These are phyloP conservation scores for Coregonus suidteri DNA, from an alignment of 2,797 vertebrate genomes.

Conservation along the genomic window DNA sequence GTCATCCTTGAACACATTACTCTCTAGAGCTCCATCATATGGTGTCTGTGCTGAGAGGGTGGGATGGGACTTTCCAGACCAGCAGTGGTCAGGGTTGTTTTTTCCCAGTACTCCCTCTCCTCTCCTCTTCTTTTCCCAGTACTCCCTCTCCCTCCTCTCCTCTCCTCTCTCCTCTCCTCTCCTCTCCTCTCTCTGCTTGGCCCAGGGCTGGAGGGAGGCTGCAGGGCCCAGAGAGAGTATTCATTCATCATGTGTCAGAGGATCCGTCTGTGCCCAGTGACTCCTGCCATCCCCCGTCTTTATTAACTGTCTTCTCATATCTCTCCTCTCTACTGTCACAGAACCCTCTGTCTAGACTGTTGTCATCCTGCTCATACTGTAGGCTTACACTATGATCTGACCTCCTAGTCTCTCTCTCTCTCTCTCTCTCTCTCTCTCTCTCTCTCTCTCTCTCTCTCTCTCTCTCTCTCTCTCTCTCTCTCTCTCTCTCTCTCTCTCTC, in stretches of 20 bases:
- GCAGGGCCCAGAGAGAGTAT: slow-evolving; percentile 18
- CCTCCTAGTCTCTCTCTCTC: too few species aligned
- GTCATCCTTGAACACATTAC: neutral
- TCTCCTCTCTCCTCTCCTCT: too few species aligned
- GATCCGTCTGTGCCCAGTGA: slow-evolving; percentile 30
- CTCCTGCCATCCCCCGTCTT: slow-evolving; percentile 26
- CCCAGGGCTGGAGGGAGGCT: slow-evolving; percentile 10
- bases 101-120: neutral
- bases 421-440: too few species aligned
- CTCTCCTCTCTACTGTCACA: too few species aligned
- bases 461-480: too few species aligned
- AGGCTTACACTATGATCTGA: too few species aligned
- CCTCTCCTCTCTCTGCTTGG: slow-evolving; percentile 8
- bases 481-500: too few species aligned
- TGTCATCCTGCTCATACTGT: too few species aligned
- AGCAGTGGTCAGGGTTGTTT: neutral
- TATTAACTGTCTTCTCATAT: slow-evolving; percentile 27
- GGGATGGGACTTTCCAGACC: neutral
- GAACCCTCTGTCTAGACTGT: too few species aligned
- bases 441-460: too few species aligned
- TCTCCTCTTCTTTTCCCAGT: neutral
- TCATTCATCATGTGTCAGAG: slow-evolving; percentile 41
- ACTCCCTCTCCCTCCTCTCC: neutral
- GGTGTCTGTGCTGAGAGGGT: neutral
- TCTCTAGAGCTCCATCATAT: neutral